phyloP scores from a whole-genome alignment of 2,797 vertebrate species.

The Malurus leucopterus region DNA sequence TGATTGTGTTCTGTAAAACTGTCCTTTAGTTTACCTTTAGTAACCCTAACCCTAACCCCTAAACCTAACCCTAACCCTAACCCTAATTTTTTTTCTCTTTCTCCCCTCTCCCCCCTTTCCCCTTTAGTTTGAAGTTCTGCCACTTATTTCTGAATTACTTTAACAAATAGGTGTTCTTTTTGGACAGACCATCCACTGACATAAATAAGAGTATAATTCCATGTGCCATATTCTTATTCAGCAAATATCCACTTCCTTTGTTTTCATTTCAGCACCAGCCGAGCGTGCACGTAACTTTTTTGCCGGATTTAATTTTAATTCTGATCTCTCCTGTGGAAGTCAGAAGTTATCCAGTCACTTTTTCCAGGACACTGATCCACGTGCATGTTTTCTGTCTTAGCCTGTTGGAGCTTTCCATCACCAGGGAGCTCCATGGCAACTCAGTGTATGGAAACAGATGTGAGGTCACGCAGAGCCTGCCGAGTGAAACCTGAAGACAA shows the following conservation, averaged over 20 bases:
- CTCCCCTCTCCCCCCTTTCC: no score
- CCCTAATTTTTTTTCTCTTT: no score
- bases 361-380: neutral
- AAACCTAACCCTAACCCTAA: no score
- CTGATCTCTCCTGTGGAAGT: neutral
- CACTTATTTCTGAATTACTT: neutral
- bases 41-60: no score
- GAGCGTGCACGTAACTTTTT: neutral
- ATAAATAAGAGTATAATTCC: neutral
- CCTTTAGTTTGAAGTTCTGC: neutral
- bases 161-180: neutral
- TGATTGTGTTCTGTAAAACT: neutral
- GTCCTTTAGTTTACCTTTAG: neutral
- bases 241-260: neutral
- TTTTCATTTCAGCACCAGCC: neutral
- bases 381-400: neutral
- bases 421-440: conserved; percentile 17
- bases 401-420: neutral
- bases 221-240: neutral
- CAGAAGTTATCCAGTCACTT: neutral
- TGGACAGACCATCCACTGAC: neutral
- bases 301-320: neutral
- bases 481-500: conserved; percentile 18
- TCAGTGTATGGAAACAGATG: conserved; percentile 9
- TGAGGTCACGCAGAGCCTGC: neutral